Evolutionary conservation across 2,113 vertebrate genomes (phyloP).

Genomic region (Nymphicus hollandicus): DNA sequence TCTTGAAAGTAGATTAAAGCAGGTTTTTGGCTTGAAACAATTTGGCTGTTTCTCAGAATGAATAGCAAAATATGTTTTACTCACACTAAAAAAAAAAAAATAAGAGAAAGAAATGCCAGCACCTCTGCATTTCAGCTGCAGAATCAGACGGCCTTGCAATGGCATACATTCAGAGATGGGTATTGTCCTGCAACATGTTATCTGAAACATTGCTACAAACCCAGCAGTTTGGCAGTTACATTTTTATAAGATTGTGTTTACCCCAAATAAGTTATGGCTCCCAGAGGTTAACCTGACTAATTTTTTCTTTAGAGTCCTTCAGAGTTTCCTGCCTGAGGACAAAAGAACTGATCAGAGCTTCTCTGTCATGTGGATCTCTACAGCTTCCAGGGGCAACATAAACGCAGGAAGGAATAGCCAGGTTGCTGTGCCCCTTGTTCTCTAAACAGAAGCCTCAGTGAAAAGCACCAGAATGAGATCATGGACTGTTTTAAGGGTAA

Average conservation of each 20-base stretch:
- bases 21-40: conserved; percentile 17
- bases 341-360: neutral
- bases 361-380: neutral
- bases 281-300: neutral
- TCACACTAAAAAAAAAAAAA: neutral
- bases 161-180: neutral
- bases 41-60: conserved; percentile 22
- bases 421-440: neutral
- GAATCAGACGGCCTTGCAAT: neutral
- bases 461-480: neutral
- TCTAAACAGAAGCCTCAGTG: neutral
- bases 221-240: neutral
- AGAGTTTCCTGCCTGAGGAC: neutral
- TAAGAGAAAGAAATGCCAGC: neutral
- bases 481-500: neutral
- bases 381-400: neutral
- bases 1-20: conserved; percentile 30
- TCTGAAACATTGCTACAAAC: neutral
- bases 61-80: conserved; percentile 46
- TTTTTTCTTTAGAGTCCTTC: neutral
- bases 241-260: neutral
- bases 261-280: neutral
- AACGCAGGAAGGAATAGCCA: neutral
- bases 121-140: neutral
- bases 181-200: neutral